Conservation (phyloP, 2,113 vertebrate species). For the Rhodinocichla rosea region DNA sequence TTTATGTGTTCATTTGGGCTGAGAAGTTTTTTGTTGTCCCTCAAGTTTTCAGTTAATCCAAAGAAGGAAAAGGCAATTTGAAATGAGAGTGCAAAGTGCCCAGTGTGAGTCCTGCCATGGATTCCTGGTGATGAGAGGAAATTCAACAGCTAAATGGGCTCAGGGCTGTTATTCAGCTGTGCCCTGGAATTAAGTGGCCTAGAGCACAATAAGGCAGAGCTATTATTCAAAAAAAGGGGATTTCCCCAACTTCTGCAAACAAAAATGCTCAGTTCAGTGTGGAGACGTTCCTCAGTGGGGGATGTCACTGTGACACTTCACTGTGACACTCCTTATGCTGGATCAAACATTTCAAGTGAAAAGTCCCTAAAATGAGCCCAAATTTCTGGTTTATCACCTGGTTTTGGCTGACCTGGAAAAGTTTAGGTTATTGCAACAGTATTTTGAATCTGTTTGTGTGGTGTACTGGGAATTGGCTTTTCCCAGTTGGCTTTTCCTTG, state of each 20-base stretch:
- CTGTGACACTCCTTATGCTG: not conserved
- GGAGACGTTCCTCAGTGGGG: not conserved
- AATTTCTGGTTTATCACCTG: not conserved
- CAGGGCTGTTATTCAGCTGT: slow-evolving; percentile 28
- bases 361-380: not conserved
- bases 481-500: not conserved
- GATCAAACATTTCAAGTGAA: not conserved
- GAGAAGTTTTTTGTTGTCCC: not conserved
- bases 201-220: not conserved
- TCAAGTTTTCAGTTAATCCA: slow-evolving; percentile 36
- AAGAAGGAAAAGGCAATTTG: slow-evolving; percentile 46
- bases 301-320: not conserved
- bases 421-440: not conserved
- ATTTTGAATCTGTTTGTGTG: not conserved
- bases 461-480: not conserved
- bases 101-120: slow-evolving; percentile 55
- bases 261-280: not conserved
- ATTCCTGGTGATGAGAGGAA: slow-evolving; percentile 22
- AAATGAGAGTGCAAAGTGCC: slow-evolving; percentile 10
- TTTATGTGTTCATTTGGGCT: not conserved
- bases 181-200: slow-evolving; percentile 32
- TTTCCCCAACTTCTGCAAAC: not conserved
- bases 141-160: slow-evolving; percentile 5
- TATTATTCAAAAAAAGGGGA: not conserved
- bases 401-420: not conserved